A percentile compares a stretch with the other conserved stretches of the same genome.
Evolutionary conservation across 2,888 invertebrate genomes (phyloP).

Genomic region (Tipula unca): DNA sequence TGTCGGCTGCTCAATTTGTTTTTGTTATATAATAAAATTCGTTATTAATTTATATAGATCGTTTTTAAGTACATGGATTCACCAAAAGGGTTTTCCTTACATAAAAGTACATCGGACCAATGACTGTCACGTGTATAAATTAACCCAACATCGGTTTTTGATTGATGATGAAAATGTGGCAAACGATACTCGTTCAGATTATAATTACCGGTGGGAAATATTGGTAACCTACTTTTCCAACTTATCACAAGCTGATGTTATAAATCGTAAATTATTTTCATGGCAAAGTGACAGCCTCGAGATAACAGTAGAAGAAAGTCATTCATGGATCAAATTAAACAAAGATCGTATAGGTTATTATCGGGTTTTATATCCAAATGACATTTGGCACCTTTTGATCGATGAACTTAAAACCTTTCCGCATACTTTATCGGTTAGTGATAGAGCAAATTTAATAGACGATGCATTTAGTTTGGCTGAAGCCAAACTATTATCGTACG

Average conservation of each 20-base stretch:
- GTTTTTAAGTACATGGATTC: slow-evolving; percentile 64
- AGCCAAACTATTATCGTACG: slow-evolving; percentile 57
- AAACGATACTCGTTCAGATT: slow-evolving; percentile 43
- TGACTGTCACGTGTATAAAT: slow-evolving; percentile 42
- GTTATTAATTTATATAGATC: too few relatives aligned
- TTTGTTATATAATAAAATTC: background rate
- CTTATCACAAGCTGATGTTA: slow-evolving; percentile 30
- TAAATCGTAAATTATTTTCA: background rate
- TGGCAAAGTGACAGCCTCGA: slow-evolving; percentile 26
- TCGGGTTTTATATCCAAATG: slow-evolving; percentile 68
- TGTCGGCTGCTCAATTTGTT: background rate
- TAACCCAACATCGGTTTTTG: slow-evolving; percentile 70
- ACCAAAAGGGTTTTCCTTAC: slow-evolving; percentile 81
- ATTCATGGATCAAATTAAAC: slow-evolving; percentile 76
- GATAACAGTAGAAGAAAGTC: slow-evolving; percentile 42
- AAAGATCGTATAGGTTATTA: slow-evolving; percentile 79
- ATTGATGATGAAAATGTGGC: slow-evolving; percentile 52
- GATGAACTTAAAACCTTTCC: slow-evolving; percentile 36
- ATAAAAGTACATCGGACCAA: slow-evolving; percentile 49
- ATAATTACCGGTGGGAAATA: slow-evolving; percentile 72
- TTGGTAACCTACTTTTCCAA: slow-evolving; percentile 69
- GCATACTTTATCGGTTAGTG: slow-evolving; percentile 45
- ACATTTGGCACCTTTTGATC: slow-evolving; percentile 52
- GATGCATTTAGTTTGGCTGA: slow-evolving; percentile 76
- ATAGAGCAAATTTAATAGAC: slow-evolving; percentile 70